Evolutionary conservation across 2,888 invertebrate genomes (phyloP).

Genomic region (Platycheirus rosarum): DNA sequence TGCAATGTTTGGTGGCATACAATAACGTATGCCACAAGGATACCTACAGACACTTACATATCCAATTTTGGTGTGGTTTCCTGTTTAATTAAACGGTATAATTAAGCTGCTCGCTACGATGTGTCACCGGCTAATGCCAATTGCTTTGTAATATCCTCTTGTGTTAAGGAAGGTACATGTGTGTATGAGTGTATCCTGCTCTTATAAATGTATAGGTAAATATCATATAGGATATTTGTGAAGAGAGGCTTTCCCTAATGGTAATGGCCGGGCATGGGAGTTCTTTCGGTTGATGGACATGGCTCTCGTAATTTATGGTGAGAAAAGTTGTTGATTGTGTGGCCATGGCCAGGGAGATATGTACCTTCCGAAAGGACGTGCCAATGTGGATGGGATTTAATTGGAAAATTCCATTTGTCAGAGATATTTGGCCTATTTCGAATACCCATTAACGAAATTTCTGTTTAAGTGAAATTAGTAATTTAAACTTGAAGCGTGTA

Average conservation of each 20-base stretch:
- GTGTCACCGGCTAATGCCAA: conserved; percentile 70
- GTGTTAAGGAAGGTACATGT: conserved; percentile 6
- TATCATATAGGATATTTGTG: conserved; percentile 53
- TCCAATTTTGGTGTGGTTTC: conserved; percentile 59
- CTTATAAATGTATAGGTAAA: conserved; percentile 3
- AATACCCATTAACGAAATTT: conserved; percentile 27
- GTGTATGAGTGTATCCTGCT: neutral
- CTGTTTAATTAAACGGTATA: conserved; percentile 73
- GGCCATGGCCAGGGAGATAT: conserved; percentile 44
- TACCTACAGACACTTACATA: conserved; percentile 21
- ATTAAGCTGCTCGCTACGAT: conserved; percentile 67
- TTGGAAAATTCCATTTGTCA: conserved; percentile 60
- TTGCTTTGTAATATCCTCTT: conserved; percentile 60
- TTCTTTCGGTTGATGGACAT: conserved; percentile 62
- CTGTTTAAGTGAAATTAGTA: conserved; percentile 1
- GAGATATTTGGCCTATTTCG: conserved; percentile 23
- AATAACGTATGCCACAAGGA: conserved; percentile 5
- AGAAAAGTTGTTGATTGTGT: conserved; percentile 71
- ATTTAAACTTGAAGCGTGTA: too few relatives aligned
- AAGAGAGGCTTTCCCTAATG: neutral
- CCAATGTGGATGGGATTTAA: conserved; percentile 38
- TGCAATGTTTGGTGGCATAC: neutral
- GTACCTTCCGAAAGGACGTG: conserved; percentile 35
- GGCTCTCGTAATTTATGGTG: conserved; percentile 63
- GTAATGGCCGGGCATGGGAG: conserved; percentile 56